Conservation (phyloP, 1,140 invertebrate species). For the Brachionus paranguensis region DNA sequence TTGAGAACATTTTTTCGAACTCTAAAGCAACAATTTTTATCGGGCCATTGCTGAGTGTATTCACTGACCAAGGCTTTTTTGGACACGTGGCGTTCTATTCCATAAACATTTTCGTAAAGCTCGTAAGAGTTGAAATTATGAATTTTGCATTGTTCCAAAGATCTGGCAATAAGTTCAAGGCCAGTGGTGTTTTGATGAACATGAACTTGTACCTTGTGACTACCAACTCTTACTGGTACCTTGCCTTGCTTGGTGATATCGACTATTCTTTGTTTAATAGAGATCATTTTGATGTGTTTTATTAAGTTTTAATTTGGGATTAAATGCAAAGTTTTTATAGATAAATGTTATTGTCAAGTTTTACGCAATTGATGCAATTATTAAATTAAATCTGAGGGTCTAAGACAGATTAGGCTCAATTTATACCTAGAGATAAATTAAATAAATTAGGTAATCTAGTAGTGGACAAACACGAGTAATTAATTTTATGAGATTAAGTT, state of each 20-base stretch:
- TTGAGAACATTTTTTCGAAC: neutral
- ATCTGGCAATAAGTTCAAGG: neutral
- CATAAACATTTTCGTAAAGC: neutral
- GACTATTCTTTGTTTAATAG: neutral
- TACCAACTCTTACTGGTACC: neutral
- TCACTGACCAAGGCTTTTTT: neutral
- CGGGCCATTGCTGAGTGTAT: neutral
- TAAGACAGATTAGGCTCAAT: neutral
- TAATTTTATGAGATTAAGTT: neutral
- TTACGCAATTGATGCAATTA: neutral
- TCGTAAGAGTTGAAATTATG: neutral
- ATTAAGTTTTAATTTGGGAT: neutral
- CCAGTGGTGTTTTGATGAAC: neutral
- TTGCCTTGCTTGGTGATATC: neutral
- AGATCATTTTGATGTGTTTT: neutral
- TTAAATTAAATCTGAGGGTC: neutral
- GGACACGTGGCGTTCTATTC: neutral
- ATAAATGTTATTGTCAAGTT: neutral
- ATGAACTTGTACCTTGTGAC: neutral
- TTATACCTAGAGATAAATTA: slow-evolving; percentile 13
- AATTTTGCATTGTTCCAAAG: slow-evolving; percentile 1
- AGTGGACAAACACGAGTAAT: neutral
- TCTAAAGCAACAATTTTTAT: neutral
- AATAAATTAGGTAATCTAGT: neutral
- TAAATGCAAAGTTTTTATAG: neutral